Base-by-base conservation (phyloP, 1,140 invertebrate species). In the Drepana arcuata region DNA sequence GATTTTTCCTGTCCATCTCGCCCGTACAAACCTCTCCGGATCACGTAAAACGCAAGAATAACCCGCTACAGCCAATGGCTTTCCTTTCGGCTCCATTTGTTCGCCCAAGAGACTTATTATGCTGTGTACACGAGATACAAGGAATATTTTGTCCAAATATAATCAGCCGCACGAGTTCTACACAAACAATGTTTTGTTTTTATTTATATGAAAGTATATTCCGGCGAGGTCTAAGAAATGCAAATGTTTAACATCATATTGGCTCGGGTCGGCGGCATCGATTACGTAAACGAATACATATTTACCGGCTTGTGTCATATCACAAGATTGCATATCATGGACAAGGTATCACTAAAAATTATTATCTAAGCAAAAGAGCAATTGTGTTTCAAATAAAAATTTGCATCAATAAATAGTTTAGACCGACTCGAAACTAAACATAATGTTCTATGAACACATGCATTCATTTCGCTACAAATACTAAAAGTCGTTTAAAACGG, bases 81-180 rank as follows among this genome's bases (percentile, higher is more conserved):
- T 77, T 74, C 45, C 64, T 71, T 74, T 70, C 60, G 57, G 61
- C 66, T 65, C 61, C 71, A 69, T 75, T 68, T 69, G 60, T 37
- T 60, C 57, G 64, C 71, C 69, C 72, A 43, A 62, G 71, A 77
- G 77, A 74, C 77, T 71, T 81, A 74, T 81, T 78, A 81, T 62
- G 56, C 55, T 77, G 72, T 81, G 61, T 72, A 78, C 68, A 74
- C 61, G 60, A 62, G 58, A 66, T 55, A 53, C 60, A 42, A 55
- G 54, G 54, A 72, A 78, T 78, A 77, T 75, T 59, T 70, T 74
- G 70, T 71, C 57, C 77, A 81, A 81, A 81, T 74, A 81, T 81
- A 81, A 81, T 78, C 73, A 77, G 60, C 68, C 63, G 63, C 63
- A 51, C 51, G 63, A 58, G 59, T 68, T 53, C 31, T 56, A 60